Evolutionary conservation across 2,113 vertebrate species (phyloP).

Genomic region (Limnothrissa miodon): DNA sequence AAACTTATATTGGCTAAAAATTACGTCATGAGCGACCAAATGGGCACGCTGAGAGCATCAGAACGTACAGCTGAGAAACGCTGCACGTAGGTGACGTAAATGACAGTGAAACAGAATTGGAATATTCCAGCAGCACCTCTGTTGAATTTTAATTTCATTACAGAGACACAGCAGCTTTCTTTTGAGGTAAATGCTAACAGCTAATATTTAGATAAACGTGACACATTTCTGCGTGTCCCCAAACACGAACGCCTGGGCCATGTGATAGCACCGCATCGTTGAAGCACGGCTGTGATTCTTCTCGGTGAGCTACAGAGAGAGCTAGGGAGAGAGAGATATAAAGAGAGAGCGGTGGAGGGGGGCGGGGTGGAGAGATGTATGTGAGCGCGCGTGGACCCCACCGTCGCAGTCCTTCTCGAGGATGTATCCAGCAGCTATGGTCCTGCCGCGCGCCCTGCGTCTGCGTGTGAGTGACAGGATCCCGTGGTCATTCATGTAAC

Average conservation of each 20-base stretch:
- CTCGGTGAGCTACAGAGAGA: constrained; percentile 3
- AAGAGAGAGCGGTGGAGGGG: constrained; percentile 26
- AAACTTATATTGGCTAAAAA: constrained; percentile 20
- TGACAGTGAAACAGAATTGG: background rate
- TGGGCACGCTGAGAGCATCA: constrained; percentile 11
- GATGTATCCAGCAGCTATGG: constrained; percentile 64
- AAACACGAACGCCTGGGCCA: background rate
- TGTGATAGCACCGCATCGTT: constrained; percentile 4
- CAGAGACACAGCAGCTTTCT: background rate
- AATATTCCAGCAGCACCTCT: constrained; percentile 2
- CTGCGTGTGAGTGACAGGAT: constrained; percentile 35
- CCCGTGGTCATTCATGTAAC: constrained; percentile 37
- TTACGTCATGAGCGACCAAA: constrained; percentile 14
- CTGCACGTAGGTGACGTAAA: constrained; percentile 8
- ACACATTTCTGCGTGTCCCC: background rate
- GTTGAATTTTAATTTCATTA: background rate
- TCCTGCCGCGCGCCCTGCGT: constrained; percentile 57
- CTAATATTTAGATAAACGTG: background rate
- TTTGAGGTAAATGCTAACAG: background rate
- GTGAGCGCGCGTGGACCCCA: constrained; percentile 62
- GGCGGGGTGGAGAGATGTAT: constrained; percentile 33
- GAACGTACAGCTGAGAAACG: constrained; percentile 2
- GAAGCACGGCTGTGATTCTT: constrained; percentile 5
- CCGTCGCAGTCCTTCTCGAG: constrained; percentile 56
- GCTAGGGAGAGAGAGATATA: background rate